A percentile compares a stretch with the other conserved stretches of the same genome.
Evolutionary conservation across 2,113 vertebrate genomes (phyloP).

Genomic region (Ammodytes marinus): DNA sequence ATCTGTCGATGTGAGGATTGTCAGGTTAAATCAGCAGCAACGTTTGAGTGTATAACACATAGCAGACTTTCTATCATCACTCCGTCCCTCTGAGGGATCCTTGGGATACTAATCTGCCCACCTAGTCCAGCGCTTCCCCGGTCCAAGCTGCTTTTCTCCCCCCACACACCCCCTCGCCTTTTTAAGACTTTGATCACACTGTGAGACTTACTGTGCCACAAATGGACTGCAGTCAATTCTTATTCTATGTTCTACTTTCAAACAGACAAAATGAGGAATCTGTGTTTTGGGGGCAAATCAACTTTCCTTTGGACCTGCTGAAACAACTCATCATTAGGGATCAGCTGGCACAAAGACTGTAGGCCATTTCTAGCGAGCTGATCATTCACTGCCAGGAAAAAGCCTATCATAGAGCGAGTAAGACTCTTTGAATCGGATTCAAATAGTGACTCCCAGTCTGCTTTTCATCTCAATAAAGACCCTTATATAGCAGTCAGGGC

Average conservation of each 20-base stretch:
- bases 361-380: conserved; percentile 60
- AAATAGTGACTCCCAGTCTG: conserved; percentile 69
- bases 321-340: conserved; percentile 69
- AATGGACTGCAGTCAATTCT: conserved; percentile 49
- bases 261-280: conserved; percentile 65
- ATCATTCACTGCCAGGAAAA: conserved; percentile 77
- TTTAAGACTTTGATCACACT: conserved; percentile 58
- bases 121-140: conserved; percentile 40
- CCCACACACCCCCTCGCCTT: conserved; percentile 15
- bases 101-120: conserved; percentile 57
- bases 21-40: conserved; percentile 41
- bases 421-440: conserved; percentile 73
- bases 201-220: conserved; percentile 37
- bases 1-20: conserved; percentile 32
- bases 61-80: conserved; percentile 43
- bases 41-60: conserved; percentile 42
- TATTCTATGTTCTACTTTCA: conserved; percentile 61
- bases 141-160: conserved; percentile 60
- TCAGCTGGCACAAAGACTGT: conserved; percentile 68
- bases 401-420: conserved; percentile 73
- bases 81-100: conserved; percentile 51
- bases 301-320: conserved; percentile 68
- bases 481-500: conserved; percentile 67
- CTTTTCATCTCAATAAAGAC: conserved; percentile 74
- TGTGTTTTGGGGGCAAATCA: conserved; percentile 74